Percentiles rank a stretch among this genome's conserved stretches.
Conservation (phyloP, 2,113 vertebrate species). For the Pomatostomus ruficeps region DNA sequence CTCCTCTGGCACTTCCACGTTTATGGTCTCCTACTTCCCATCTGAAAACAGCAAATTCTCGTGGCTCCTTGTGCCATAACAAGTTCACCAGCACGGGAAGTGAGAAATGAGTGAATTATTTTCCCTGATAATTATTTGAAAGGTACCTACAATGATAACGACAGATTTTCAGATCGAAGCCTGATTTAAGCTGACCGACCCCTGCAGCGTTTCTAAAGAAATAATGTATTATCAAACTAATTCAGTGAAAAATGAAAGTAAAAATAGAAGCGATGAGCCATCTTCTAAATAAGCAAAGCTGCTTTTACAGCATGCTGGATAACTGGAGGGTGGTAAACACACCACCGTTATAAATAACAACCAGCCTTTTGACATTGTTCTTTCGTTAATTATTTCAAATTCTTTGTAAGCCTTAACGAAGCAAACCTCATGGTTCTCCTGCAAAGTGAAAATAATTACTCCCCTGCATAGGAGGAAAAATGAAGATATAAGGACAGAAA, state of each 20-base stretch:
- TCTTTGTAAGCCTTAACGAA: not conserved
- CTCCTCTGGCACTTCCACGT: not conserved
- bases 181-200: not conserved
- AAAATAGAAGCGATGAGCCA: constrained; percentile 51
- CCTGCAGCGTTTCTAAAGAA: constrained; percentile 10
- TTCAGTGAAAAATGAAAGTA: constrained; percentile 29
- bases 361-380: constrained; percentile 13
- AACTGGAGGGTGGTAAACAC: constrained; percentile 39
- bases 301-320: constrained; percentile 42
- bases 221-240: constrained; percentile 24
- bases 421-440: not conserved
- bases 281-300: constrained; percentile 56
- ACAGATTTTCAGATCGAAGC: constrained; percentile 22
- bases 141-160: not conserved
- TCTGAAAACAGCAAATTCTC: not conserved
- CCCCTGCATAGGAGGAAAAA: not conserved
- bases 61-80: not conserved
- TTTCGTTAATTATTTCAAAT: not conserved
- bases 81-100: not conserved
- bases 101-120: not conserved
- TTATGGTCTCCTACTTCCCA: not conserved
- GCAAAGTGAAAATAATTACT: not conserved
- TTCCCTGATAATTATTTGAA: not conserved
- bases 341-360: constrained; percentile 38
- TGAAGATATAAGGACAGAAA: not conserved